phyloP scores from a whole-genome alignment of 2,113 vertebrate genomes.

The Oryzias celebensis region DNA sequence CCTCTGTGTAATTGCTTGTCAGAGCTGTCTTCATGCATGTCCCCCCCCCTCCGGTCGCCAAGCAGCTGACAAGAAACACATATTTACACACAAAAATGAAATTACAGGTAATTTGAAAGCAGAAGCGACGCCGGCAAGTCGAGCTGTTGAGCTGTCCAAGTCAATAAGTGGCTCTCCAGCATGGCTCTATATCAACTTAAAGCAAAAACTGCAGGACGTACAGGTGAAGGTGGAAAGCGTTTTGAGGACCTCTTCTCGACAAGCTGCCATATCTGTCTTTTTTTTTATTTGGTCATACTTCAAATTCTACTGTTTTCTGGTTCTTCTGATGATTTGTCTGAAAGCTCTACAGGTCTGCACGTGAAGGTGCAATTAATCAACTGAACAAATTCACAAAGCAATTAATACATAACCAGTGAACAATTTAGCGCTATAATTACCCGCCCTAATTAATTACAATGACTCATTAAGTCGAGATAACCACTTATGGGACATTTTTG shows the following conservation, averaged over 20 bases:
- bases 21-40: slow-evolving; percentile 59
- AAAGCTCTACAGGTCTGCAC: neutral
- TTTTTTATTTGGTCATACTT: neutral
- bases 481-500: neutral
- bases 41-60: slow-evolving; percentile 13
- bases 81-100: slow-evolving; percentile 72
- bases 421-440: slow-evolving; percentile 23
- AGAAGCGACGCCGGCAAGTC: slow-evolving; percentile 20
- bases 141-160: slow-evolving; percentile 45
- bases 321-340: too few relatives aligned
- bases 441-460: slow-evolving; percentile 23
- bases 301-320: too few relatives aligned
- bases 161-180: slow-evolving; percentile 42
- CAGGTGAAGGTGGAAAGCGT: neutral
- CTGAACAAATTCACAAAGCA: neutral
- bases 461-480: slow-evolving; percentile 7
- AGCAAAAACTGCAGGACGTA: slow-evolving; percentile 11
- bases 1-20: slow-evolving; percentile 73
- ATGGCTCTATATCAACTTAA: slow-evolving; percentile 22
- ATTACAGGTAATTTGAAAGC: slow-evolving; percentile 62
- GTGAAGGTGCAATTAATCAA: neutral
- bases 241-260: slow-evolving; percentile 1
- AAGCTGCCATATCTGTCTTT: neutral
- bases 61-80: slow-evolving; percentile 70
- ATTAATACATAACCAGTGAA: slow-evolving; percentile 1